Percentiles rank a stretch among this genome's conserved stretches.
Evolutionary conservation across 1,140 invertebrate genomes (phyloP).

Genomic region (Phocides pigmalion): DNA sequence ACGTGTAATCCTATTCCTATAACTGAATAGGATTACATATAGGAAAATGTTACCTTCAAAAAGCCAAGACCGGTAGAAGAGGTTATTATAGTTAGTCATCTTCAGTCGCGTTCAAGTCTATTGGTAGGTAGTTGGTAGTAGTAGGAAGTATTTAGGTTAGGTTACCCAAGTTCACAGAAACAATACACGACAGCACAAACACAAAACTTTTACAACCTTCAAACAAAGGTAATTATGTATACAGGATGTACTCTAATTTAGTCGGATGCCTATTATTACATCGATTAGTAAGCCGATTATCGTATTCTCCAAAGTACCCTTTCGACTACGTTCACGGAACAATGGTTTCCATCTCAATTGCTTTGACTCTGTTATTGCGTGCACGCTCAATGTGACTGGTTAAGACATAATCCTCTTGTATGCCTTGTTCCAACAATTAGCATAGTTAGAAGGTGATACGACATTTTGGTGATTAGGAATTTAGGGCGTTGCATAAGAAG

Average conservation of each 20-base stretch:
- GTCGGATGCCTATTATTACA: slow-evolving; percentile 26
- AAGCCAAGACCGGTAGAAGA: too few relatives aligned
- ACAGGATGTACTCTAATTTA: slow-evolving; percentile 13
- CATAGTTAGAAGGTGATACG: slow-evolving; percentile 28
- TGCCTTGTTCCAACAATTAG: slow-evolving; percentile 29
- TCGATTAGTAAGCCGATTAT: slow-evolving; percentile 41
- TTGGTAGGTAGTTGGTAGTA: too few relatives aligned
- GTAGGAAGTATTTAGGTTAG: too few relatives aligned
- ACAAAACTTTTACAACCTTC: not conserved
- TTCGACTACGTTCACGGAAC: slow-evolving; percentile 3
- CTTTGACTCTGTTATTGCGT: not conserved
- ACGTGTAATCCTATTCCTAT: too few relatives aligned
- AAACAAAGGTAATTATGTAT: not conserved
- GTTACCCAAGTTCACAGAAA: too few relatives aligned
- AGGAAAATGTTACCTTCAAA: too few relatives aligned
- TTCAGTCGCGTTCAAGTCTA: too few relatives aligned
- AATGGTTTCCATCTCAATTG: slow-evolving; percentile 6
- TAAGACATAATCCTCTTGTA: slow-evolving; percentile 34
- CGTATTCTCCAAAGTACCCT: slow-evolving; percentile 15
- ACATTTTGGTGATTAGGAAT: slow-evolving; percentile 8
- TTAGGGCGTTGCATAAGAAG: not conserved
- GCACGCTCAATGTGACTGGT: slow-evolving; percentile 14
- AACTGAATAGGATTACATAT: too few relatives aligned
- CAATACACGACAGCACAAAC: too few relatives aligned
- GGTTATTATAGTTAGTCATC: too few relatives aligned